Evolutionary conservation across 2,888 invertebrate species (phyloP), one percentile per base, ranked within the genome.

Genomic region (Erpobdella octoculata): DNA sequence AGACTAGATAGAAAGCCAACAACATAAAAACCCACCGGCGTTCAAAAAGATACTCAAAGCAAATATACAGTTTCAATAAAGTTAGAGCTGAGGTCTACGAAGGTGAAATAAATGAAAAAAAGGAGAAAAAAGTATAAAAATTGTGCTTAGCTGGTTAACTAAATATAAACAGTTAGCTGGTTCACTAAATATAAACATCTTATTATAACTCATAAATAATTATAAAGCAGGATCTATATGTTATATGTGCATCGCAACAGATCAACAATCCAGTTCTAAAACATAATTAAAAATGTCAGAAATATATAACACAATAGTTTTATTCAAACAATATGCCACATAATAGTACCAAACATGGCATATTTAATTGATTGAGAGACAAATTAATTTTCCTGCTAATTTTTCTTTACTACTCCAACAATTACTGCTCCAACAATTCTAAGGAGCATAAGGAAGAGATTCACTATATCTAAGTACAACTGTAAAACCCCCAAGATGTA

Each of bases 341-440:
- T 25, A 53, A n/a, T 53, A 28, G 15, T n/a, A 25, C 21, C 53
- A 53, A 21, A 53, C 53, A 53, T 21, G 9, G 15, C 53, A 53
- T 53, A 12, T 28, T 53, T 28, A 53, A 53, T 53, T 21, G 28
- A 53, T 53, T 53, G 21, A 53, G 6, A 12, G 21, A 25, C 15
- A 53, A 8, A 6, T 53, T 28, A 53, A 6, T 25, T 28, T 53
- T 25, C 25, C 4, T 48, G 53, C 21, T 53, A 5, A 38, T 6
- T 38, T 41, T 46, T 67, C 46, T 33, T 67, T 67, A 31, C 46
- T n/a, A n/a, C n/a, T n/a, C n/a, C n/a, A n/a, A n/a, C n/a, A n/a
- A n/a, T n/a, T n/a, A n/a, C n/a, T 64, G n/a, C n/a, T n/a, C 92
- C 83, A 91, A 92, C 83, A 88, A 91, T 79, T 86, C 90, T 76